A percentile compares a stretch with the other conserved stretches of the same genome.
These are phyloP conservation scores for Rosalia funebris DNA, from an alignment of 2,888 invertebrate genomes.

Conservation along the genomic window DNA sequence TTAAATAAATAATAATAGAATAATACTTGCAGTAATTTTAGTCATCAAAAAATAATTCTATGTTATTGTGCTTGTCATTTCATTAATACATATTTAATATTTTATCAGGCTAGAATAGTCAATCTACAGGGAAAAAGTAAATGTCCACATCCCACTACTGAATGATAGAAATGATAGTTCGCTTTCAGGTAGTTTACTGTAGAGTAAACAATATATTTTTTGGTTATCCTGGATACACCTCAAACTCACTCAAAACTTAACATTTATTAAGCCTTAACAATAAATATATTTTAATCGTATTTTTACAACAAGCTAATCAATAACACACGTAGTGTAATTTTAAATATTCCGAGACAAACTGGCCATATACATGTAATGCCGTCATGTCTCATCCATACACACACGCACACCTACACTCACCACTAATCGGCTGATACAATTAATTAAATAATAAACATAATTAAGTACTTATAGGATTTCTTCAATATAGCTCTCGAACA, in stretches of 20 bases:
- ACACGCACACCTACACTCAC: background rate
- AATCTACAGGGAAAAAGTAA: too few species aligned
- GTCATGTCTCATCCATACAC: background rate
- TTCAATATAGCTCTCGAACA: constrained; percentile 4
- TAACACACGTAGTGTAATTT: background rate
- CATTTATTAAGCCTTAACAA: background rate
- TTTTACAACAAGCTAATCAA: background rate
- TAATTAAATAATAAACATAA: constrained; percentile 1
- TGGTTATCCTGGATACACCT: background rate
- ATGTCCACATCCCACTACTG: too few species aligned
- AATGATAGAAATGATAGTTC: too few species aligned
- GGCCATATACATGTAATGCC: background rate
- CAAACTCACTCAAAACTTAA: too few species aligned
- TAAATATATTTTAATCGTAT: background rate
- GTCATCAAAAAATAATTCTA: too few species aligned
- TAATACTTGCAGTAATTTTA: too few species aligned
- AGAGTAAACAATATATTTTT: background rate
- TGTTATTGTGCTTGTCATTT: too few species aligned
- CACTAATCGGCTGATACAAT: background rate
- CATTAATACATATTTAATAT: too few species aligned
- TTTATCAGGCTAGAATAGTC: too few species aligned
- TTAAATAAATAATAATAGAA: too few species aligned
- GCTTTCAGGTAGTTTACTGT: too few species aligned
- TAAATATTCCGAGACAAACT: background rate
- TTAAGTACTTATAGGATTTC: constrained; percentile 6